A percentile compares a stretch with the other conserved stretches of the same genome.
These are phyloP conservation scores for Frieseomelitta varia DNA, from an alignment of 1,140 invertebrate genomes.

Conservation along the genomic window DNA sequence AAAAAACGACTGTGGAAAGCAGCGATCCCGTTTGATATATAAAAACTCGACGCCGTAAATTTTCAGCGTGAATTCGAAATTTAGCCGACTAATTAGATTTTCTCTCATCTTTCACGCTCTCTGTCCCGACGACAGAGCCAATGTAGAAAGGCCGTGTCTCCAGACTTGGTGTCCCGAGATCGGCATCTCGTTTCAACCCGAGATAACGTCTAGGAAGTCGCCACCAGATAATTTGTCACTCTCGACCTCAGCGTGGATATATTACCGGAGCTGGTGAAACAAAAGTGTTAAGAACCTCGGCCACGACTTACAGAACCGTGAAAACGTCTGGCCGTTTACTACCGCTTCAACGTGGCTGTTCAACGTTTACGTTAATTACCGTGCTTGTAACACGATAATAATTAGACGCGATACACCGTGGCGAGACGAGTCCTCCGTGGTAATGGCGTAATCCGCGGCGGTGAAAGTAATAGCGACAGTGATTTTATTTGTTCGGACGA, in stretches of 20 bases:
- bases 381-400: not conserved
- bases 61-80: not conserved
- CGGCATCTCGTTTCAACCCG: slow-evolving; percentile 29
- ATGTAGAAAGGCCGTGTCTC: slow-evolving; percentile 15
- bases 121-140: not conserved
- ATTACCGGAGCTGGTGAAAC: slow-evolving; percentile 21
- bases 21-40: no score
- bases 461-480: no score
- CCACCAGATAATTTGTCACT: slow-evolving; percentile 65
- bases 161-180: slow-evolving; percentile 15
- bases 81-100: slow-evolving; percentile 38
- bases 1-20: not conserved
- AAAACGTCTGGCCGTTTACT: slow-evolving; percentile 18
- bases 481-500: no score
- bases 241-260: slow-evolving; percentile 42
- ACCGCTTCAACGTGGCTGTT: not conserved
- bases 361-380: slow-evolving; percentile 12
- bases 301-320: slow-evolving; percentile 38
- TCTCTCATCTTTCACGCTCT: slow-evolving; percentile 22
- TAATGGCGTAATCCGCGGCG: not conserved
- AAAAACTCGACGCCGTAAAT: not conserved
- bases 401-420: not conserved
- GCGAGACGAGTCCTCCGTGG: not conserved
- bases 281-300: slow-evolving; percentile 40
- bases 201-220: slow-evolving; percentile 62